phyloP scores from a whole-genome alignment of 2,888 invertebrate genomes.

The Phytoseiulus persimilis region DNA sequence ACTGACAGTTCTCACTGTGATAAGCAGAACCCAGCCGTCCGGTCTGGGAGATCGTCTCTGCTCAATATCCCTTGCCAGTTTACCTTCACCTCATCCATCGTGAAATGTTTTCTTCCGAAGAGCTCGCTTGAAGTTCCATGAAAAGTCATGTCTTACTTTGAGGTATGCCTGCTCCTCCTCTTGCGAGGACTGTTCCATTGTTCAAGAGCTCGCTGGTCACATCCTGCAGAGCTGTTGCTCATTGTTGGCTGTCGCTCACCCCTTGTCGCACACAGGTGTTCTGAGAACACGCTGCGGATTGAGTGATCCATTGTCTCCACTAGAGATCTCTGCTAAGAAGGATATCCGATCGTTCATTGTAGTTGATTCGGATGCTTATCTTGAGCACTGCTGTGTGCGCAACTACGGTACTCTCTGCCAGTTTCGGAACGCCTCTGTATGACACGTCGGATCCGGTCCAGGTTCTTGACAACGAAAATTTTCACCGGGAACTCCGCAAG shows the following conservation, averaged over 20 bases:
- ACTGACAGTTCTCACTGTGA: not conserved
- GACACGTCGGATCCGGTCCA: constrained; percentile 20
- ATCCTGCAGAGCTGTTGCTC: not conserved
- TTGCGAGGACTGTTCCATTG: not conserved
- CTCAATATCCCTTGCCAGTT: not conserved
- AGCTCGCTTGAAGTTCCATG: not conserved
- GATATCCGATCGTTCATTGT: not conserved
- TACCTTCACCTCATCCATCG: not conserved
- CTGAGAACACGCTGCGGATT: not conserved
- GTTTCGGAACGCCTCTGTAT: constrained; percentile 16
- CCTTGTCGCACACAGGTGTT: not conserved
- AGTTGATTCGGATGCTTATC: not conserved
- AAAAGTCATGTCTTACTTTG: not conserved
- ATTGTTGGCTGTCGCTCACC: not conserved
- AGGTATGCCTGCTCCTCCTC: not conserved
- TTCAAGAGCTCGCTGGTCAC: not conserved
- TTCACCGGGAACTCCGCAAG: constrained; percentile 10
- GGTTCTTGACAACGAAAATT: constrained; percentile 9
- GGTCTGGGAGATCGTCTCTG: not conserved
- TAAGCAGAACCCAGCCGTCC: not conserved
- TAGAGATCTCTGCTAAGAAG: not conserved
- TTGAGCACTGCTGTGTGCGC: not conserved
- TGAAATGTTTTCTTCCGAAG: not conserved
- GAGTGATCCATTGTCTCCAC: not conserved
- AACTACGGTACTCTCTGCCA: not conserved